Evolutionary conservation across 1,140 invertebrate genomes (phyloP).

Genomic region (Sesamia nonagrioides): DNA sequence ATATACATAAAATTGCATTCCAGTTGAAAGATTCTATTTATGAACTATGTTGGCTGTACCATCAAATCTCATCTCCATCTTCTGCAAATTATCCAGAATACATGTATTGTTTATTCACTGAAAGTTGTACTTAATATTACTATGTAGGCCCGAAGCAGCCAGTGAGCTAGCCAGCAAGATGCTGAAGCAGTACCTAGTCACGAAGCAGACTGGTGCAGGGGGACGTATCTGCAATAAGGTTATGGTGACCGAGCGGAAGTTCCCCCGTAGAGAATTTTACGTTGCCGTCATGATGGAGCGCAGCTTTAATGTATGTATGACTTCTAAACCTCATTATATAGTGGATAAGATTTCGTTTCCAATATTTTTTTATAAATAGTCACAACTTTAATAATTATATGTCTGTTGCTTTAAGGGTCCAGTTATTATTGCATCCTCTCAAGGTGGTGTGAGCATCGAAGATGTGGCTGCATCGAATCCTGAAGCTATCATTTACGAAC

Average conservation of each 20-base stretch:
- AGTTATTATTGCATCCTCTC: constrained; percentile 97
- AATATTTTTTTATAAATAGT: too few relatives aligned
- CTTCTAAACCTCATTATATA: too few relatives aligned
- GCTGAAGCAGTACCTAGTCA: constrained; percentile 96
- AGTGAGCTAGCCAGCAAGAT: constrained; percentile 95
- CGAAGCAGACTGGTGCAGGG: constrained; percentile 98
- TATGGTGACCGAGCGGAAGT: constrained; percentile 98
- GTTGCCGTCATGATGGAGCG: constrained; percentile 99
- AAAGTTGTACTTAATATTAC: constrained; percentile 15
- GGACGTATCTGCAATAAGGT: constrained; percentile 98
- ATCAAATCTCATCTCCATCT: too few relatives aligned
- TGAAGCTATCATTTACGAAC: constrained; percentile 96
- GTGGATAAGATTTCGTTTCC: too few relatives aligned
- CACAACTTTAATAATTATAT: too few relatives aligned
- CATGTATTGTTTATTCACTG: neutral
- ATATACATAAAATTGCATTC: too few relatives aligned
- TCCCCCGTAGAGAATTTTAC: constrained; percentile 98
- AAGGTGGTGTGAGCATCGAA: constrained; percentile 99
- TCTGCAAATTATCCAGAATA: too few relatives aligned
- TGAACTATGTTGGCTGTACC: too few relatives aligned
- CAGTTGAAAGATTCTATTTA: too few relatives aligned
- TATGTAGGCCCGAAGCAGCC: constrained; percentile 94
- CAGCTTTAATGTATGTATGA: constrained; percentile 93
- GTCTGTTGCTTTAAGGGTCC: constrained; percentile 91
- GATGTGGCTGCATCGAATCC: constrained; percentile 98